Percentiles rank a stretch among this genome's conserved stretches.
Evolutionary conservation across 2,113 vertebrate species (phyloP).

Genomic region (Bubo scandiacus): DNA sequence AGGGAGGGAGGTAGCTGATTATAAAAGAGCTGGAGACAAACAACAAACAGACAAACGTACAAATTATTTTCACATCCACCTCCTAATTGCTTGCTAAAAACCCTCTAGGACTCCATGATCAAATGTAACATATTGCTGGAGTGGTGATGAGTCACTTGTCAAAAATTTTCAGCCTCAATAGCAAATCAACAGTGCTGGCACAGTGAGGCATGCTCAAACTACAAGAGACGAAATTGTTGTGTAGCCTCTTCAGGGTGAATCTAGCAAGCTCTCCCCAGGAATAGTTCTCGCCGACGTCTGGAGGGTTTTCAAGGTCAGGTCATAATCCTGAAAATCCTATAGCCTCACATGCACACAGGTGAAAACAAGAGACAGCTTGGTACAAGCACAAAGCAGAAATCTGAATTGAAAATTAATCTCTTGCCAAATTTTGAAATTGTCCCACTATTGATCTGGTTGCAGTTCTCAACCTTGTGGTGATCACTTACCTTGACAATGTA

Average conservation of each 20-base stretch:
- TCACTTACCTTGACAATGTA: not conserved
- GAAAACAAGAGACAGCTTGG: not conserved
- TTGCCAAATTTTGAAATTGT: not conserved
- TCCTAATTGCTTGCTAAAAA: conserved; percentile 68
- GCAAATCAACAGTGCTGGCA: not conserved
- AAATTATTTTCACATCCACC: conserved; percentile 72
- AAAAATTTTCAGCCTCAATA: conserved; percentile 17
- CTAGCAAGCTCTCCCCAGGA: not conserved
- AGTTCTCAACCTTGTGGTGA: not conserved
- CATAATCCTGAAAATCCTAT: not conserved
- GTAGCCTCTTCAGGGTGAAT: not conserved
- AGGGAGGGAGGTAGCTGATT: conserved; percentile 35
- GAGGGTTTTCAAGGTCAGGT: not conserved
- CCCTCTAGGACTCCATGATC: conserved; percentile 59
- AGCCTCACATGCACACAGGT: not conserved
- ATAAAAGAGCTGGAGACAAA: conserved; percentile 45
- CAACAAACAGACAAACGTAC: conserved; percentile 64
- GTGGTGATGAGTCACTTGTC: conserved; percentile 20
- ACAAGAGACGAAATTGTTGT: not conserved
- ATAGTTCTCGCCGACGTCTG: not conserved
- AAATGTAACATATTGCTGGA: conserved; percentile 51
- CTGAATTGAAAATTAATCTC: not conserved
- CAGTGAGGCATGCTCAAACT: not conserved
- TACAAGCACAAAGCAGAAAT: not conserved
- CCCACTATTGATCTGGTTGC: not conserved